Conservation (phyloP, 2,113 vertebrate species). For the Aegithalos caudatus region DNA sequence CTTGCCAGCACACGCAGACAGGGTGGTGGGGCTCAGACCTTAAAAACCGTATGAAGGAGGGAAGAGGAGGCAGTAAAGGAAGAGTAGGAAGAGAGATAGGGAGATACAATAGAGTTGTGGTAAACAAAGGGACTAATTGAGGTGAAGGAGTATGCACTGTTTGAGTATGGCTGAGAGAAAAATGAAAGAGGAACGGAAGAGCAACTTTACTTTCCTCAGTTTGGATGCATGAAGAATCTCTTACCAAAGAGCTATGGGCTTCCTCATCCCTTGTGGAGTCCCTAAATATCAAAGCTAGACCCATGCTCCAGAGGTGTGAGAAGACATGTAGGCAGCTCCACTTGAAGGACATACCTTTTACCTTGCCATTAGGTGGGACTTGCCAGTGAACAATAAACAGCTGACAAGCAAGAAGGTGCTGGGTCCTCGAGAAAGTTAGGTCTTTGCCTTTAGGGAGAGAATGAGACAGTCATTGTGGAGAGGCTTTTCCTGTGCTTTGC, state of each 20-base stretch:
- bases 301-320: fast-evolving
- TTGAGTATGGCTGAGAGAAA: neutral
- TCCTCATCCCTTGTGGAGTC: neutral
- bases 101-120: neutral
- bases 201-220: neutral
- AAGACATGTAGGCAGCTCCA: neutral
- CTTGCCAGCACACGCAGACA: neutral
- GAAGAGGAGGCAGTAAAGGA: neutral
- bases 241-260: neutral
- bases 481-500: neutral
- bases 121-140: neutral
- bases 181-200: neutral
- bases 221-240: neutral
- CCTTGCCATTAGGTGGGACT: neutral
- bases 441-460: neutral
- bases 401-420: neutral
- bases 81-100: neutral
- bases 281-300: neutral
- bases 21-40: neutral
- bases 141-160: neutral
- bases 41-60: neutral
- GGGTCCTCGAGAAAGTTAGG: neutral
- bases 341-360: neutral
- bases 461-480: neutral
- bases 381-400: neutral